Evolutionary conservation across 2,113 vertebrate genomes (phyloP), one percentile per base, ranked within the genome.

Genomic region (Alligator sinensis): DNA sequence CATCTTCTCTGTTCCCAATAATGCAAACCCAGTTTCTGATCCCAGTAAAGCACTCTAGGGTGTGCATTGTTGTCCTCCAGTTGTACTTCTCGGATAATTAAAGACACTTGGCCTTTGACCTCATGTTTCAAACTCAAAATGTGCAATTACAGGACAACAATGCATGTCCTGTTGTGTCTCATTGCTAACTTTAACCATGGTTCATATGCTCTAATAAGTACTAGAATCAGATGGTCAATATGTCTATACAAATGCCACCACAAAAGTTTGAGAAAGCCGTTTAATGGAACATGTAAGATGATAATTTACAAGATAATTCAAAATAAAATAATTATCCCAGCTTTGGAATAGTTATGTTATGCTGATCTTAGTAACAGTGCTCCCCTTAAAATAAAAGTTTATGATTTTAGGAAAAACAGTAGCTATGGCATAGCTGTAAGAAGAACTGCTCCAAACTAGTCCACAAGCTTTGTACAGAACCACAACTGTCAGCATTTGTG

Each of bases 261-360:
- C 47, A 62, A 90, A 93, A 30, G 9, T 3, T 77, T 0, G 3
- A 25, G 83, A 64, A 7, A 38, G 77, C 62, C 76, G 60, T 88
- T 86, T 27, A 19, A 12, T 0, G 87, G 59, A 72, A 14, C 0
- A 34, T 0, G 2, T 81, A 0, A 11, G 30, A 15, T 11, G 88
- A 1, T 47, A 9, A 80, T 47, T 92, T 15, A 4, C 77, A 77
- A 6, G 70, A 76, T 94, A 79, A 3, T 83, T 25, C 90, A 1
- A 5, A 90, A 75, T 1, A 64, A 0, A 0, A 18, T 0, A 3
- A 16, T 2, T 2, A 1, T 4, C 18, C 47, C 70, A 0, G 0
- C 1, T 6, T 30, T 1, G 60, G 62, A 68, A 2, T 0, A 47
- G 24, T 16, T 1, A 0, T 62, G 72, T 3, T 3, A 38, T 11